Evolutionary conservation across 2,797 vertebrate genomes (phyloP).

Genomic region (Zonotrichia albicollis): DNA sequence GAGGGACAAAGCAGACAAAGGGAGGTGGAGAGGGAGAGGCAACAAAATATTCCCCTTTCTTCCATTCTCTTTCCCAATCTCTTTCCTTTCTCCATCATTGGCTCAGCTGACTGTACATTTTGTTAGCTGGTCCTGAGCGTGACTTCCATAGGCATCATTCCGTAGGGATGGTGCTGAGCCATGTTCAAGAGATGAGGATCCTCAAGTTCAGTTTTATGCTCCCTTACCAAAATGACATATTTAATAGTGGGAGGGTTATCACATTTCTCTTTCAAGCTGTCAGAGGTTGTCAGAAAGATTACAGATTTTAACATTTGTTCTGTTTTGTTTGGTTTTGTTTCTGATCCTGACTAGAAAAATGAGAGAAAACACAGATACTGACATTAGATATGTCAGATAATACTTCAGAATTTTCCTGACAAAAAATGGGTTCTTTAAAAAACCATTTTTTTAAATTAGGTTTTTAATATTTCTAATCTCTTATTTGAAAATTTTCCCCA

Average conservation of each 20-base stretch:
- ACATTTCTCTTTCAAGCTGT: constrained; percentile 1
- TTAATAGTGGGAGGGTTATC: background rate
- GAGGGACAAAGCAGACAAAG: constrained; percentile 44
- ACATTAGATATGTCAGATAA: background rate
- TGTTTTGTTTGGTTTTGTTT: constrained; percentile 28
- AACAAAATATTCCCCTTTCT: constrained; percentile 1
- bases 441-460: background rate
- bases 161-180: background rate
- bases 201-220: background rate
- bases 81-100: background rate
- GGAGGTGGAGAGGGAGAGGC: background rate
- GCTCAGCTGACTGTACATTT: background rate
- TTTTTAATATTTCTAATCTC: background rate
- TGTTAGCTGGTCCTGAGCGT: background rate
- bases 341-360: constrained; percentile 37
- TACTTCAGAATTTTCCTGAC: background rate
- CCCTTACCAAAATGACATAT: background rate
- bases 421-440: background rate
- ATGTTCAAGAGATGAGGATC: background rate
- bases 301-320: constrained; percentile 39
- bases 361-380: background rate
- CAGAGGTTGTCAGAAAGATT: constrained; percentile 29
- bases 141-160: background rate
- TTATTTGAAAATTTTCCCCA: background rate
- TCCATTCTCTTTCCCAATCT: background rate